These are phyloP conservation scores for Cryptomyrus ogoouensis DNA, from an alignment of 2,113 vertebrate species.

Conservation along the genomic window DNA sequence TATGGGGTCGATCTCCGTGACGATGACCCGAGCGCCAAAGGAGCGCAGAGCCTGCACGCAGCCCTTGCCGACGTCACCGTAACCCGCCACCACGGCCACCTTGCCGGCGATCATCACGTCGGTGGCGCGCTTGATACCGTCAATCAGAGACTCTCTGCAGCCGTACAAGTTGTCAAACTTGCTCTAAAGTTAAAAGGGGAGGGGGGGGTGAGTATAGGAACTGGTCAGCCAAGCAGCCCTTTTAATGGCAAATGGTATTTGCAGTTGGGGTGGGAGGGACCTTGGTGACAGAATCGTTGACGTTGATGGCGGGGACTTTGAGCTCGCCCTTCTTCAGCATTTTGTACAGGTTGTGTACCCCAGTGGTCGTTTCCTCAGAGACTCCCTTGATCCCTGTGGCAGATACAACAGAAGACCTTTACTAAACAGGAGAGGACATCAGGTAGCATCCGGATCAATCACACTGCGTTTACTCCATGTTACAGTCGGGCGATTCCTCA, in stretches of 20 bases:
- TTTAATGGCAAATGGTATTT: background rate
- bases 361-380: conserved; percentile 95
- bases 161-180: conserved; percentile 98
- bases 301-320: conserved; percentile 91
- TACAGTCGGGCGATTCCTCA: background rate
- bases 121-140: conserved; percentile 94
- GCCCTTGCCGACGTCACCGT: conserved; percentile 93
- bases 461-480: background rate
- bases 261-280: conserved; percentile 43
- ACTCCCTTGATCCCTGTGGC: conserved; percentile 79
- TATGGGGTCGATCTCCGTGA: conserved; percentile 95
- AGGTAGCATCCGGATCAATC: background rate
- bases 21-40: conserved; percentile 89
- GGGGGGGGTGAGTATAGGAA: background rate
- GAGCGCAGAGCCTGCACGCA: conserved; percentile 87
- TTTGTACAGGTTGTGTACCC: conserved; percentile 96
- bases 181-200: conserved; percentile 59
- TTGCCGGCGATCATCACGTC: conserved; percentile 98
- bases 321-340: conserved; percentile 83
- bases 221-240: background rate
- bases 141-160: conserved; percentile 94
- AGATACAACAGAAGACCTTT: background rate
- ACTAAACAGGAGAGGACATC: too few relatives aligned
- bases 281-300: conserved; percentile 98
- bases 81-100: conserved; percentile 90